These are phyloP conservation scores for Hepsetus odoe DNA, from an alignment of 2,113 vertebrate genomes.

Conservation along the genomic window DNA sequence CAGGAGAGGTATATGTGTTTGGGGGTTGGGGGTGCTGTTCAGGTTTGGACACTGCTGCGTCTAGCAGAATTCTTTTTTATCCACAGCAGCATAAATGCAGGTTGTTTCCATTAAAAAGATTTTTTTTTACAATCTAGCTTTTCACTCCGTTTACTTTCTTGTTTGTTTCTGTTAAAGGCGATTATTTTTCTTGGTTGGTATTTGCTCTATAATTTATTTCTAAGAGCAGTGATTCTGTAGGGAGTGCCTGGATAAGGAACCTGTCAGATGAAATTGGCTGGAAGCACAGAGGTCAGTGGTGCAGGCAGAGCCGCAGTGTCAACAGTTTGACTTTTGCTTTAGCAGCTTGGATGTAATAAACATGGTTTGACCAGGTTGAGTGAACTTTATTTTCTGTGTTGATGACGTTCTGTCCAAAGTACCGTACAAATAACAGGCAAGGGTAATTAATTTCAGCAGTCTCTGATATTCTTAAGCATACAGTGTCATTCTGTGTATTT, in stretches of 20 bases:
- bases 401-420: background rate
- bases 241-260: background rate
- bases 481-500: background rate
- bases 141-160: no score
- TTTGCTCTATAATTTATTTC: background rate
- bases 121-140: no score
- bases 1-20: conserved; percentile 9
- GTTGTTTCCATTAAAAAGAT: no score
- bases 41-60: background rate
- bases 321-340: background rate
- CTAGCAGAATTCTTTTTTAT: conserved; percentile 13
- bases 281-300: background rate
- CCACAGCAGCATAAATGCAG: background rate
- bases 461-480: conserved; percentile 1
- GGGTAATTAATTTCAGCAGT: background rate
- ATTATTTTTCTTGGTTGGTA: conserved; percentile 8
- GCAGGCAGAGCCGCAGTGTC: background rate
- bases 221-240: background rate
- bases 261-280: background rate
- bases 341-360: background rate
- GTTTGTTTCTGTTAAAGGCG: background rate
- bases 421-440: background rate
- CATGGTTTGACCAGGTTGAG: background rate
- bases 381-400: background rate
- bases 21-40: background rate